phyloP scores from a whole-genome alignment of 2,797 vertebrate genomes.

The Tragopan temminckii region DNA sequence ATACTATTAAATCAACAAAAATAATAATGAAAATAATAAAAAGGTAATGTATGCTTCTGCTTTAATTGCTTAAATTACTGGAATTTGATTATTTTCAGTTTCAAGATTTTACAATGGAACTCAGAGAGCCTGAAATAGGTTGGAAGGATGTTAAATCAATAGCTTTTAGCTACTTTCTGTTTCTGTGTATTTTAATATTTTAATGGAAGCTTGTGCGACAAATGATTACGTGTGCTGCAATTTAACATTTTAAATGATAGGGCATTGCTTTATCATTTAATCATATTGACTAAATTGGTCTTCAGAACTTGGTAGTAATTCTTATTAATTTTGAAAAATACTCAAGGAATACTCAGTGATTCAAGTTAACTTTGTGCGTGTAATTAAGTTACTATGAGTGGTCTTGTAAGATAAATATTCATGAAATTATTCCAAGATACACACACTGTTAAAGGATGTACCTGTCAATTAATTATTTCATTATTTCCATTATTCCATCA shows the following conservation, averaged over 20 bases:
- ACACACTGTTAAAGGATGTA: not conserved
- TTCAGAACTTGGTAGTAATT: not conserved
- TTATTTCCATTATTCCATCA: too few species aligned
- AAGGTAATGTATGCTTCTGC: not conserved
- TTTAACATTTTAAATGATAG: not conserved
- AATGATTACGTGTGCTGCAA: not conserved
- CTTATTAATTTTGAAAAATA: not conserved
- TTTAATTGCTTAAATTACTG: constrained; percentile 1
- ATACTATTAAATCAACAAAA: not conserved
- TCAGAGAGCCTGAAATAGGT: not conserved
- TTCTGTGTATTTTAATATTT: not conserved
- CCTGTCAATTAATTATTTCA: constrained; percentile 25
- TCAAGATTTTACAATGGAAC: not conserved
- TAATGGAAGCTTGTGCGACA: not conserved
- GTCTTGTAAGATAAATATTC: constrained; percentile 19
- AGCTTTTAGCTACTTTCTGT: not conserved
- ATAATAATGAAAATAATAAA: not conserved
- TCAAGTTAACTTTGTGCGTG: not conserved
- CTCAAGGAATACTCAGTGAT: not conserved
- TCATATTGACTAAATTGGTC: not conserved
- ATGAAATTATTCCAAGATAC: constrained; percentile 6
- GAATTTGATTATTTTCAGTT: not conserved
- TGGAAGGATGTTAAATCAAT: not conserved
- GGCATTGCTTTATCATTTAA: not conserved
- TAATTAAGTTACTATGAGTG: not conserved